A percentile compares a stretch with the other conserved stretches of the same genome.
Conservation (phyloP, 2,888 invertebrate species). For the Ichneumoninae sp. region DNA sequence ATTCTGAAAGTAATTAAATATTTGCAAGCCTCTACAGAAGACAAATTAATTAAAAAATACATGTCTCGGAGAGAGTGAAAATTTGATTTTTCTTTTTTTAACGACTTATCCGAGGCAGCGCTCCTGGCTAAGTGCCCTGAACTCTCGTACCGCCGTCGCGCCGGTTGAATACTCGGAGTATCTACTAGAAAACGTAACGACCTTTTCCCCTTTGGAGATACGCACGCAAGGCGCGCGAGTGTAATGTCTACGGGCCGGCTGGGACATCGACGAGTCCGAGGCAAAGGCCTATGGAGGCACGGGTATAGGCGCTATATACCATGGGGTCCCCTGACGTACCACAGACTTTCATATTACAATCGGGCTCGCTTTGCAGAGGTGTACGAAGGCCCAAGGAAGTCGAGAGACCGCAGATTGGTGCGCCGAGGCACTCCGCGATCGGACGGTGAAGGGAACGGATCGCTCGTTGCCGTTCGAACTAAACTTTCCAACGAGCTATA, state of each 20-base stretch:
- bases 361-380: conserved; percentile 16
- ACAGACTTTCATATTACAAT: conserved; percentile 76
- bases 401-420: conserved; percentile 44
- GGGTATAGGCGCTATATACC: conserved; percentile 1
- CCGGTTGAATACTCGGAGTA: neutral
- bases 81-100: neutral
- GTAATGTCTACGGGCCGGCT: conserved; percentile 31
- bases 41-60: neutral
- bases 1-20: neutral
- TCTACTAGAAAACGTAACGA: conserved; percentile 39
- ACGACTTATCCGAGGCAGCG: neutral
- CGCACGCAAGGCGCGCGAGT: conserved; percentile 26
- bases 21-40: neutral
- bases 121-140: conserved; percentile 9
- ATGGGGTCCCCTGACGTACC: conserved; percentile 47
- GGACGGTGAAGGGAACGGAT: conserved; percentile 82
- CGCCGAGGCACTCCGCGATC: conserved; percentile 75
- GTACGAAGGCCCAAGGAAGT: conserved; percentile 41
- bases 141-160: conserved; percentile 6
- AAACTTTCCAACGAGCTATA: conserved; percentile 56
- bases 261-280: conserved; percentile 36
- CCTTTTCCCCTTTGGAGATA: conserved; percentile 47
- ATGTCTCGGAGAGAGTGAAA: conserved; percentile 1
- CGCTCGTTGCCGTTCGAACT: conserved; percentile 63
- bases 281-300: conserved; percentile 8